Base-by-base conservation (phyloP, 2,888 invertebrate genomes). In the Chymomyza procnemis region DNA sequence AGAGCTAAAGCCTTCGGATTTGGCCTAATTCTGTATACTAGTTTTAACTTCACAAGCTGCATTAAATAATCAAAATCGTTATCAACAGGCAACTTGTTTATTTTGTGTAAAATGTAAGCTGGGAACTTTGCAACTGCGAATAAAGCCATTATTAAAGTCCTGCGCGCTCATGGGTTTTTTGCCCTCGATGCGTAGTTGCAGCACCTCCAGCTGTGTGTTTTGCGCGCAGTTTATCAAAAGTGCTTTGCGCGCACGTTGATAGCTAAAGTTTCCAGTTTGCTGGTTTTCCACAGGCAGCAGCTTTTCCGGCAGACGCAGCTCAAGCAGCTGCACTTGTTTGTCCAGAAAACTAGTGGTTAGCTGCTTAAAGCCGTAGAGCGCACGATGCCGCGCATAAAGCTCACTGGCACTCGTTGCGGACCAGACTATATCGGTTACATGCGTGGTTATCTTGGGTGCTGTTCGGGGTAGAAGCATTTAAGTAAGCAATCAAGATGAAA, bases 111-210 rank as follows among this genome's bases (percentile, higher is more conserved):
- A 88, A 26, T 70, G 46, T 9, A 71, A 47, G 14, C 55, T 19
- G 0, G 54, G 52, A 5, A 60, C 26, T 50, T 72, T 70, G 4
- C 69, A 61, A 16, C 94, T 94, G 85, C 93, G 93, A 34, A 97
- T 91, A 90, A 94, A 97, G 8, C 97, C 97, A 92, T 97, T 97
- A 90, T 94, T 94, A 92, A 98, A 98, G 88, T 97, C 96, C 79
- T 91, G 85, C 3, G 97, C 96, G 60, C 92, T 93, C 93, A 97
- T 96, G 80, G 93, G 92, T 89, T 93, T 94, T 89, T 93, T 95
- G 9, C 94, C 94, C 76, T 93, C 92, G 67, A 97, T 90, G 84
- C 93, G 92, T 65, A 97, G 76, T 78, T 93, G 92, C 75, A 91
- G 92, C 66, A 96, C 93, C 89, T 93, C 93, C 69, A 97, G 91